These are phyloP conservation scores for Hyppa rectilinea DNA, from an alignment of 2,888 invertebrate genomes.

Conservation along the genomic window DNA sequence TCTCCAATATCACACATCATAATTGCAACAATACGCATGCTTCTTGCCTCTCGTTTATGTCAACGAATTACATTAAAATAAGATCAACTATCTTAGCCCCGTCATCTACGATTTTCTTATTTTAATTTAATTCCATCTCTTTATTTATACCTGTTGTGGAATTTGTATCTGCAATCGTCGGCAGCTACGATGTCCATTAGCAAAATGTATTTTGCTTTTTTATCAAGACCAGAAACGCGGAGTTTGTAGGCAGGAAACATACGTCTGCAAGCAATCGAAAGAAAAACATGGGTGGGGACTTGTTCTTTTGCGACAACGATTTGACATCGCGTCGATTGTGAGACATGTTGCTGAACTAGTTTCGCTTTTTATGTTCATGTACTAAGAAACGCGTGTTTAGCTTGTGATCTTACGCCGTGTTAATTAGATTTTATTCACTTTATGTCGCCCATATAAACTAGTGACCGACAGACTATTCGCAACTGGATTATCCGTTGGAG, in stretches of 20 bases:
- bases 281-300: constrained; percentile 89
- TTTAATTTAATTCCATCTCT: constrained; percentile 87
- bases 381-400: constrained; percentile 81
- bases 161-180: constrained; percentile 98
- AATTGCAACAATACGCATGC: constrained; percentile 90
- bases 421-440: constrained; percentile 76
- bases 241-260: constrained; percentile 99
- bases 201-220: constrained; percentile 99
- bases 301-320: constrained; percentile 88
- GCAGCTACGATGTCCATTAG: constrained; percentile 99
- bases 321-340: constrained; percentile 89
- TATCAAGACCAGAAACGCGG: constrained; percentile 98
- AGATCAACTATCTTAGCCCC: constrained; percentile 78
- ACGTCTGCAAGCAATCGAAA: constrained; percentile 95
- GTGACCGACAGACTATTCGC: constrained; percentile 39
- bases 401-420: constrained; percentile 87
- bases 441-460: constrained; percentile 62
- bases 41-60: constrained; percentile 91
- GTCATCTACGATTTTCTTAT: constrained; percentile 81
- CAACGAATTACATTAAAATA: constrained; percentile 89
- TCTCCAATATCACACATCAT: constrained; percentile 75
- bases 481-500: constrained; percentile 25
- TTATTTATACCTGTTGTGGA: constrained; percentile 96
- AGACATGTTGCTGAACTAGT: constrained; percentile 86
- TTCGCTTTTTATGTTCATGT: constrained; percentile 82